Base-by-base conservation (phyloP, 2,113 vertebrate genomes). In the Dasyurus viverrinus region DNA sequence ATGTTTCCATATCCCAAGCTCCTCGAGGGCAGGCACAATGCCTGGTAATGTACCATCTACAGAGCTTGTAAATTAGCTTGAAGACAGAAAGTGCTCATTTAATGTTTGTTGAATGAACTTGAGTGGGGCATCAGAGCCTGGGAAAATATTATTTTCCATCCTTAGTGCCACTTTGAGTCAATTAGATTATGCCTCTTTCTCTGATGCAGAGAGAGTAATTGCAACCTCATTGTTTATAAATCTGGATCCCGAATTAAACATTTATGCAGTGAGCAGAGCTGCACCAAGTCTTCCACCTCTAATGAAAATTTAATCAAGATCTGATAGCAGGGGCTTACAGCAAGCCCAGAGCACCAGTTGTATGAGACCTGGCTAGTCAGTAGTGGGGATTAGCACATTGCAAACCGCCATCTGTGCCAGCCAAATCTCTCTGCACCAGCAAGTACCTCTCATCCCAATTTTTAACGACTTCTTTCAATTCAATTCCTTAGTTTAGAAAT, bases 211-310 rank as follows among this genome's bases (percentile, higher is more conserved):
- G 57, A 93, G 19, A 96, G 96, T 97, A n/a, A 95, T 97, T 53
- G 96, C 89, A 52, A 22, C 3, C 96, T 23, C 50, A 93, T 92
- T 97, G 90, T 54, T 96, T 89, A 42, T 27, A 27, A 97, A 97
- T 92, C 94, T 6, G 1, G 22, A 84, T 24, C 84, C 0, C 90
- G 9, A 92, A 97, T 98, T 95, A 98, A 98, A 98, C 93, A 97
- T 97, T 97, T 84, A 98, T 1, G 8, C 52, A 26, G 94, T 1
- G 2, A 92, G 54, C 92, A 53, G 84, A 46, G 94, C 47, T 0
- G 48, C 36, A 91, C 53, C n/a, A 94, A 52, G 57, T 3, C 22
- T 10, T 55, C 23, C 1, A 93, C 54, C 91, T 95, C 95, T 95
- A 8, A 93, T 93, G 90, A 90, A 98, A 96, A 19, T 93, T 98